Percentiles rank a stretch among this genome's conserved stretches.
phyloP scores from a whole-genome alignment of 2,113 vertebrate genomes.

The Rhinolophus ferrumequinum region DNA sequence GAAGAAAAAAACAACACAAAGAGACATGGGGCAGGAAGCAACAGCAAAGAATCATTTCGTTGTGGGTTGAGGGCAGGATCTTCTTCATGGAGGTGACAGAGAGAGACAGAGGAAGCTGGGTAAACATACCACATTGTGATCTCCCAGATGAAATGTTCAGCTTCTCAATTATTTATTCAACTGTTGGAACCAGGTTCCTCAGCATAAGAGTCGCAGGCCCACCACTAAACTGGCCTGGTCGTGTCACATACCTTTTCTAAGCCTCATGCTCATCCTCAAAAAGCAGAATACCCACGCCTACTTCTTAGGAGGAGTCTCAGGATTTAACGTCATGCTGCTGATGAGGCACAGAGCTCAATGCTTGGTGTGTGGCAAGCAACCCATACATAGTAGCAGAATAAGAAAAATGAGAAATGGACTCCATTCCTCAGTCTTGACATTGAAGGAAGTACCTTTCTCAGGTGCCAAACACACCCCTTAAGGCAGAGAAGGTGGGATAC shows the following conservation, averaged over 20 bases:
- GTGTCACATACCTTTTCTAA: background rate
- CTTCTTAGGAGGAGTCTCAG: background rate
- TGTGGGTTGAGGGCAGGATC: background rate
- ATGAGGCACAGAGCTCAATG: background rate
- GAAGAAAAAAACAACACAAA: background rate
- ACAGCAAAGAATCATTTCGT: background rate
- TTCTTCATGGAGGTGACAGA: background rate
- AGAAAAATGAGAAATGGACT: background rate
- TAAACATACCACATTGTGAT: background rate
- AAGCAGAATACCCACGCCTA: background rate
- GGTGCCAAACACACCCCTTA: background rate
- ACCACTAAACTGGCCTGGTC: too few species aligned
- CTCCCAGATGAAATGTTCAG: background rate
- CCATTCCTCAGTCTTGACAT: background rate
- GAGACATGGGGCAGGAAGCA: background rate
- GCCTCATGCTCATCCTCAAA: background rate
- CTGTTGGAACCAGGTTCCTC: background rate
- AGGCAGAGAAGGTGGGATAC: background rate
- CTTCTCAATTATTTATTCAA: background rate
- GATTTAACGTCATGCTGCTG: fast-evolving
- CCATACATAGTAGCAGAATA: background rate
- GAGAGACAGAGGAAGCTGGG: background rate
- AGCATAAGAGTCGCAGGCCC: background rate
- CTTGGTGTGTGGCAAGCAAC: background rate
- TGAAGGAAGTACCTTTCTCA: background rate